Evolutionary conservation across 2,113 vertebrate species (phyloP).

Genomic region (Beaufortia kweichowensis): DNA sequence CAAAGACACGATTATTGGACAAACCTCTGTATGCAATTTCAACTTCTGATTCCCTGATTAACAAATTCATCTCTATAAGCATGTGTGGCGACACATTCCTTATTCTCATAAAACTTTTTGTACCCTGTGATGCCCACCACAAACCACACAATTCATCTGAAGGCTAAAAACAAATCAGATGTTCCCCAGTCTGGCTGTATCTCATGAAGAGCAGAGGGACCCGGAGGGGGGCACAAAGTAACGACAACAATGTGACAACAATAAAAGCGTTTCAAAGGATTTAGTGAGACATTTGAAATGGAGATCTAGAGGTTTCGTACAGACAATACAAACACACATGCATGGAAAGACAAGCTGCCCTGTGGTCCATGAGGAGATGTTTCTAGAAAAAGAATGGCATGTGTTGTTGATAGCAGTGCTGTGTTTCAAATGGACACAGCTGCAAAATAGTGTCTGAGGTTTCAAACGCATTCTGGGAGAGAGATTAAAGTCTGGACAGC

Average conservation of each 20-base stretch:
- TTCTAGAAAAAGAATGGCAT: conserved; percentile 66
- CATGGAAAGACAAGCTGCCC: conserved; percentile 40
- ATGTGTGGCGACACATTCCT: not conserved
- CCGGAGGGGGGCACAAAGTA: not conserved
- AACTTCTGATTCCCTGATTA: not conserved
- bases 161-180: conserved; percentile 24
- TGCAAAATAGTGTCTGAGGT: conserved; percentile 27
- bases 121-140: not conserved
- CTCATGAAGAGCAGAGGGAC: not conserved
- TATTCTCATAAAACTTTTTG: not conserved
- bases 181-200: not conserved
- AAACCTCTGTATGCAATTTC: not conserved
- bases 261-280: conserved; percentile 1
- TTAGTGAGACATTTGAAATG: not conserved
- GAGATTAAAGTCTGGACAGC: not conserved
- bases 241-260: conserved; percentile 14
- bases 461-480: conserved; percentile 1
- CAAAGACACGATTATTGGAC: not conserved
- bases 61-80: not conserved
- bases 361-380: conserved; percentile 38
- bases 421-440: conserved; percentile 59
- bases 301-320: conserved; percentile 4
- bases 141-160: not conserved
- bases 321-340: conserved; percentile 21
- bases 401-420: conserved; percentile 48